These are phyloP conservation scores for Apotomis turbidana DNA, from an alignment of 2,888 invertebrate species.

Conservation along the genomic window DNA sequence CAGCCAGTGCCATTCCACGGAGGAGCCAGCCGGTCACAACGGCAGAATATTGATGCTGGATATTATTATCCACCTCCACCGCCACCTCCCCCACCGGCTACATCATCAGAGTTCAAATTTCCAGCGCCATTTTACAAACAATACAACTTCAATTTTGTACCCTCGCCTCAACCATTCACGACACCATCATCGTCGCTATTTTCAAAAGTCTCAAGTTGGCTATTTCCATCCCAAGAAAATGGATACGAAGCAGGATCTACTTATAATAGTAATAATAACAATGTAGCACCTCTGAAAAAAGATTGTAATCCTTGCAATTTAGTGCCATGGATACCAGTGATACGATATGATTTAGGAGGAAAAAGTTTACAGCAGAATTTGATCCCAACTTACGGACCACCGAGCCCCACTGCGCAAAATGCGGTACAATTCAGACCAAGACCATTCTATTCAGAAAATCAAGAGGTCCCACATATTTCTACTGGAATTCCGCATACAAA, in stretches of 20 bases:
- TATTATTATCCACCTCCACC: conserved; percentile 66
- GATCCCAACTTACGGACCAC: conserved; percentile 72
- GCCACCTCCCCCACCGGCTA: conserved; percentile 54
- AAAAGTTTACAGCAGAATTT: conserved; percentile 64
- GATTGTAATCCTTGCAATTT: conserved; percentile 91
- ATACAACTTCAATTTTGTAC: conserved; percentile 77
- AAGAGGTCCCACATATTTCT: conserved; percentile 54
- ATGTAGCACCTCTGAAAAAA: conserved; percentile 71
- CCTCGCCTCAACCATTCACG: conserved; percentile 73
- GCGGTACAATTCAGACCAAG: conserved; percentile 59
- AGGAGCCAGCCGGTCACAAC: conserved; percentile 62
- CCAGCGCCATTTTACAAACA: conserved; percentile 78
- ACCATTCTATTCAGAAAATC: conserved; percentile 55
- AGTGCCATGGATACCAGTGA: conserved; percentile 92
- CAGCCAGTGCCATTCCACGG: conserved; percentile 73
- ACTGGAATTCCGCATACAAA: conserved; percentile 60
- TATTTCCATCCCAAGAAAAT: conserved; percentile 81
- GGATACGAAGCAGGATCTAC: conserved; percentile 55
- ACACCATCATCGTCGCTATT: conserved; percentile 81
- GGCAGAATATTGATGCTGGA: conserved; percentile 65
- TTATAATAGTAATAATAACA: conserved; percentile 54
- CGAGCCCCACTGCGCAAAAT: conserved; percentile 70
- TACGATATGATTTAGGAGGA: conserved; percentile 74
- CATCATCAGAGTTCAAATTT: conserved; percentile 68
- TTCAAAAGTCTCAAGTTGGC: conserved; percentile 85